phyloP scores from a whole-genome alignment of 1,140 invertebrate species.

The Phymastichus coffea region DNA sequence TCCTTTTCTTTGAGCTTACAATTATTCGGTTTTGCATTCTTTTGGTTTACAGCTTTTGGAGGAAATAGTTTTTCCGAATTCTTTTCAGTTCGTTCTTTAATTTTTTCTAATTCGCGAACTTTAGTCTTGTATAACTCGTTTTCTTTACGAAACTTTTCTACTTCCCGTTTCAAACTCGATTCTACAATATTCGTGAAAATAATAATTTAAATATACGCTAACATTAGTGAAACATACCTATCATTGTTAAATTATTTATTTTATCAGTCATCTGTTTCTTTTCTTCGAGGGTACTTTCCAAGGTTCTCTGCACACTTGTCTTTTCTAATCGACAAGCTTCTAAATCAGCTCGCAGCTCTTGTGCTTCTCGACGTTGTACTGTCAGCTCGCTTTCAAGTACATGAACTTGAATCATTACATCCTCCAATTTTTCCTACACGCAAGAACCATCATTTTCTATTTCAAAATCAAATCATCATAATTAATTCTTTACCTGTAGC shows the following conservation, averaged over 20 bases:
- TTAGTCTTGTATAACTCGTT: constrained; percentile 48
- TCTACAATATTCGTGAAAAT: constrained; percentile 44
- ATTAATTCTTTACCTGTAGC: constrained; percentile 43
- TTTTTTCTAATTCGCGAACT: constrained; percentile 37
- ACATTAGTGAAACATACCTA: constrained; percentile 55
- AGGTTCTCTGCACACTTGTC: constrained; percentile 55
- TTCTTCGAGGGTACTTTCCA: constrained; percentile 63
- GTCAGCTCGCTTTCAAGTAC: constrained; percentile 55
- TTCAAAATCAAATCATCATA: background rate
- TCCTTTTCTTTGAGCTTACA: constrained; percentile 24
- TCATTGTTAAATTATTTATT: constrained; percentile 56
- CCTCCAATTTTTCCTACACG: constrained; percentile 57
- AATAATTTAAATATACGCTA: constrained; percentile 1
- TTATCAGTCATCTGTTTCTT: constrained; percentile 58
- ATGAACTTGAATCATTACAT: constrained; percentile 52
- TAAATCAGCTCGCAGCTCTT: constrained; percentile 56
- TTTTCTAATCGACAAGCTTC: constrained; percentile 56
- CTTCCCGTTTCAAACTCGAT: constrained; percentile 55
- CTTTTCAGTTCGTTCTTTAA: too few species aligned
- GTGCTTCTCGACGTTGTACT: constrained; percentile 51
- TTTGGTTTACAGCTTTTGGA: constrained; percentile 7
- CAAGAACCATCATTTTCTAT: too few species aligned
- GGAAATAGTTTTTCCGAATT: constrained; percentile 23
- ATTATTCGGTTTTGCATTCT: constrained; percentile 23
- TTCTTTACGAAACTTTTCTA: constrained; percentile 51